Base-by-base conservation (phyloP, 2,888 invertebrate species). In the Scaptomyza flava region DNA sequence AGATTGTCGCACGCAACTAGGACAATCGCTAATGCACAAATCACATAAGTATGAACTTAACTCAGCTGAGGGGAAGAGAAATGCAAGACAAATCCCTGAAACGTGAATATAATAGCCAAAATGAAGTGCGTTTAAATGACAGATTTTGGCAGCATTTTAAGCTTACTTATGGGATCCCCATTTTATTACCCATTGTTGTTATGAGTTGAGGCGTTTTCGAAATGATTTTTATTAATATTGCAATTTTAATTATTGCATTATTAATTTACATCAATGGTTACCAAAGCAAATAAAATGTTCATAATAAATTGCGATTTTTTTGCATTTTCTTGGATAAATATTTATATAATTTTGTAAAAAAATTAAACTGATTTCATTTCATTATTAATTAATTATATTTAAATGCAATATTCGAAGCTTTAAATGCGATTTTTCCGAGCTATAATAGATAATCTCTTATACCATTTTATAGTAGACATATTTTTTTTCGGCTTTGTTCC, bases 1-100 rank as follows among this genome's bases (percentile, higher is more conserved):
- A 67, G 36, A 52, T 38, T 43, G 27, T 43, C 11, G 42, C 20
- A 20, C 52, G 17, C 52, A 48, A 54, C 20, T 17, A 34, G 38
- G 43, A 14, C 33, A 48, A 47, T 23, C 30, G 11, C n/a, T 23
- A 6, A 38, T 7, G 14, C 38, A n/a, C 36, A 14, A 6, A 36
- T n/a, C 38, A 31, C 8, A 31, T 31, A 27, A 27, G 27, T 9
- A 9, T 31, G 31, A 52, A 51, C 34, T 46, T 2, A 53, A 30
- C 31, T 27, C n/a, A 7, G 36, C 33, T 36, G 17, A 27, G 43
- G 9, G n/a, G 11, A 20, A 5, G 17, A 33, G 48, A n/a, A 30
- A 52, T 9, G 14, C 23, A 38, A 23, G 2, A 31, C 7, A 48
- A 36, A 30, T 34, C 14, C 3, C 11, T 6, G n/a, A 54, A 23